Conservation (phyloP, 2,113 vertebrate genomes). For the Naja naja region DNA sequence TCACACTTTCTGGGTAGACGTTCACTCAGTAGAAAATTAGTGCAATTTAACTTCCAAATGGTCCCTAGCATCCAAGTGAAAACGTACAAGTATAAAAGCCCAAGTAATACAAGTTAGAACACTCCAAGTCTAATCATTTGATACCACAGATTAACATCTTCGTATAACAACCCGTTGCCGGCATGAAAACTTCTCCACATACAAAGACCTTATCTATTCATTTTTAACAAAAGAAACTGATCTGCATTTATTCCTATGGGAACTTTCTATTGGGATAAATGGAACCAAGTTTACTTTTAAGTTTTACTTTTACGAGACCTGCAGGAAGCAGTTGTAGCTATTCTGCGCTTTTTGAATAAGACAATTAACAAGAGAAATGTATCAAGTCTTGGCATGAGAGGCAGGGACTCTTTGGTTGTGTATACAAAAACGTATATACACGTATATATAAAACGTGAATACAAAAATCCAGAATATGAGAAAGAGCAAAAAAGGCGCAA, state of each 20-base stretch:
- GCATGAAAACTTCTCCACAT: no score
- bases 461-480: constrained; percentile 28
- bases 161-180: neutral
- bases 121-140: neutral
- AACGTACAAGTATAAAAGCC: constrained; percentile 15
- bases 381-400: constrained; percentile 43
- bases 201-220: neutral
- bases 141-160: neutral
- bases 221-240: neutral
- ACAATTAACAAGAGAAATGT: constrained; percentile 29
- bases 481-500: constrained; percentile 42
- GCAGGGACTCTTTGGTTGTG: constrained; percentile 30
- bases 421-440: constrained; percentile 15
- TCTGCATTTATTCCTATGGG: neutral
- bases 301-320: neutral
- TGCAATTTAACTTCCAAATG: constrained; percentile 6
- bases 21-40: constrained; percentile 3
- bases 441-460: no score
- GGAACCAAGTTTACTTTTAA: no score
- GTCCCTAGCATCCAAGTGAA: neutral
- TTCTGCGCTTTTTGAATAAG: constrained; percentile 31
- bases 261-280: neutral
- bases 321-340: neutral
- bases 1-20: neutral
- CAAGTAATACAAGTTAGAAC: neutral